Percentiles rank a stretch among this genome's conserved stretches.
These are phyloP conservation scores for Euwallacea similis DNA, from an alignment of 1,140 invertebrate genomes.

Conservation along the genomic window DNA sequence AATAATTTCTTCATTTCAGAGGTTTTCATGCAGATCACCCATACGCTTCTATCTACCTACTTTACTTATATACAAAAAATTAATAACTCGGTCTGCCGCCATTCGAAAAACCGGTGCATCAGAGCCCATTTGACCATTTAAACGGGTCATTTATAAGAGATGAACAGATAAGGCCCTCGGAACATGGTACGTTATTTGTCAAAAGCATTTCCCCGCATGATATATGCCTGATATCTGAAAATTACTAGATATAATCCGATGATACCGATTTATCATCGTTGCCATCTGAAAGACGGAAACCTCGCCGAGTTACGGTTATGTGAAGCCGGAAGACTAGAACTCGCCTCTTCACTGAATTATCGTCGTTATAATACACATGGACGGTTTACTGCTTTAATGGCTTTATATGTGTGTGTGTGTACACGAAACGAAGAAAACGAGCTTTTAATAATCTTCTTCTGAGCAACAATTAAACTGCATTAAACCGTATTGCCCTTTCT, in stretches of 20 bases:
- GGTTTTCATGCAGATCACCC: too few relatives aligned
- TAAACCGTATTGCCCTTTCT: background rate
- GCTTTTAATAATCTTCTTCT: too few relatives aligned
- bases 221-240: constrained; percentile 38
- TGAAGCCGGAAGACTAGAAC: constrained; percentile 36
- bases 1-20: too few relatives aligned
- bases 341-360: constrained; percentile 29
- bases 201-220: constrained; percentile 38
- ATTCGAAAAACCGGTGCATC: background rate
- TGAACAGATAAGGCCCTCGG: constrained; percentile 33
- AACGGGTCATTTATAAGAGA: constrained; percentile 38
- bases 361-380: constrained; percentile 33
- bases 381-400: constrained; percentile 33
- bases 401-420: constrained; percentile 14
- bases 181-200: constrained; percentile 39
- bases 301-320: constrained; percentile 35
- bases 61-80: too few relatives aligned
- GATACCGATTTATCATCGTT: constrained; percentile 34
- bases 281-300: constrained; percentile 32
- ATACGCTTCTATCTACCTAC: too few relatives aligned
- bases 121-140: constrained; percentile 34
- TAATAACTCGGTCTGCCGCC: too few relatives aligned
- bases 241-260: constrained; percentile 34
- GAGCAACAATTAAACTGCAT: too few relatives aligned
- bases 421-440: too few relatives aligned